A percentile compares a stretch with the other conserved stretches of the same genome.
These are phyloP conservation scores for Eudasyphora cyanicolor DNA, from an alignment of 2,888 invertebrate species.

Conservation along the genomic window DNA sequence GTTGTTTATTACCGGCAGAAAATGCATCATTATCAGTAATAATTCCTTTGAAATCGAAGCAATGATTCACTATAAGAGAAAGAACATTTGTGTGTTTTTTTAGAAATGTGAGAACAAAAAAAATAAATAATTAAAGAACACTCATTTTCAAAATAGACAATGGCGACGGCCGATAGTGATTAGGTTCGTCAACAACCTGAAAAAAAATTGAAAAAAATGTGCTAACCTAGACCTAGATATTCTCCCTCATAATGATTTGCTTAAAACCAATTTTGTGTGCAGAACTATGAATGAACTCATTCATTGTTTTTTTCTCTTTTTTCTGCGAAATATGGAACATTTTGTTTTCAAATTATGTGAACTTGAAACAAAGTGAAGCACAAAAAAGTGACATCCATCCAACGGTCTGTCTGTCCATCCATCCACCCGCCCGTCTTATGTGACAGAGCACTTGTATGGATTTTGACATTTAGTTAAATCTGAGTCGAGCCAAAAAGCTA, in stretches of 20 bases:
- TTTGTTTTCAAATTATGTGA: constrained; percentile 20
- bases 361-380: constrained; percentile 10
- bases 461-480: not conserved
- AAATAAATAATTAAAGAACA: constrained; percentile 1
- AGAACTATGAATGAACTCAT: too few species aligned
- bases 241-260: not conserved
- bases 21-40: not conserved
- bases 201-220: not conserved
- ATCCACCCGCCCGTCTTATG: not conserved
- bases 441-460: constrained; percentile 20
- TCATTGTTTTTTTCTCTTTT: not conserved
- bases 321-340: too few species aligned
- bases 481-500: not conserved
- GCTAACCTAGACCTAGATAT: constrained; percentile 19
- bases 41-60: not conserved
- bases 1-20: not conserved
- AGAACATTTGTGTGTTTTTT: not conserved
- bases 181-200: not conserved
- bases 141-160: not conserved
- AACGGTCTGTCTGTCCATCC: too few species aligned
- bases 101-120: not conserved
- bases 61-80: not conserved
- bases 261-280: too few species aligned
- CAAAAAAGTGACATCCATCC: not conserved
- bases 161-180: too few species aligned